Evolutionary conservation across 30 jellyfish, hydroid and myxozoan genomes (phyloP).

Genomic region (Cassiopea xamachana): DNA sequence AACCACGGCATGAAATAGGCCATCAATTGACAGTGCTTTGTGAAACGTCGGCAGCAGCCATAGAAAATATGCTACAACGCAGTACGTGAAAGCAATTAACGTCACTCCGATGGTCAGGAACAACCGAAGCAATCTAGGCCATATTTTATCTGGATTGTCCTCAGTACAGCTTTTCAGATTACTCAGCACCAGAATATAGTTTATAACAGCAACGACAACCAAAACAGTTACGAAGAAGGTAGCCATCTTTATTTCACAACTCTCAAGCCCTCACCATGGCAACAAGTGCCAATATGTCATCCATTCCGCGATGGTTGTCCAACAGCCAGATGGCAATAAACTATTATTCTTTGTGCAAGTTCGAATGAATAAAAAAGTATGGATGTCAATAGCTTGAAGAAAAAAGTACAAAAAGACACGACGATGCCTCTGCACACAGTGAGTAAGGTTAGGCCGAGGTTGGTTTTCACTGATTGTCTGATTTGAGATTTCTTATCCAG

Average conservation of each 20-base stretch:
- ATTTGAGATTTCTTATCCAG: too few relatives aligned
- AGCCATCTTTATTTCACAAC: constrained; percentile 59
- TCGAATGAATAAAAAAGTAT: too few relatives aligned
- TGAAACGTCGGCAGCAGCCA: constrained; percentile 56
- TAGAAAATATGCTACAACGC: constrained; percentile 38
- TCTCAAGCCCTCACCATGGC: neutral
- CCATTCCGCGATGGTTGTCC: neutral
- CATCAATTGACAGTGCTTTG: constrained; percentile 33
- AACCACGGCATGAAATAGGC: constrained; percentile 38
- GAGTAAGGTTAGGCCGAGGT: too few relatives aligned
- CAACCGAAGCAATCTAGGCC: constrained; percentile 37
- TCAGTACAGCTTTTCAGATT: constrained; percentile 14
- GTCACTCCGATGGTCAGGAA: constrained; percentile 47
- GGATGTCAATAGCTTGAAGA: too few relatives aligned
- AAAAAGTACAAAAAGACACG: too few relatives aligned
- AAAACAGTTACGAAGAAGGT: constrained; percentile 14
- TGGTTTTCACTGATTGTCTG: too few relatives aligned
- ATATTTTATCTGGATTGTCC: constrained; percentile 5
- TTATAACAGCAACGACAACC: constrained; percentile 2
- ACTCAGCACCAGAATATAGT: constrained; percentile 35
- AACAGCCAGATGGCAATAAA: too few relatives aligned
- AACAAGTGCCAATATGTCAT: neutral
- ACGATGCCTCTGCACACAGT: too few relatives aligned
- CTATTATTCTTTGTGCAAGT: too few relatives aligned
- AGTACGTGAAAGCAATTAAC: constrained; percentile 26